Evolutionary conservation across 2,113 vertebrate species (phyloP).

Genomic region (Podarcis cretensis): DNA sequence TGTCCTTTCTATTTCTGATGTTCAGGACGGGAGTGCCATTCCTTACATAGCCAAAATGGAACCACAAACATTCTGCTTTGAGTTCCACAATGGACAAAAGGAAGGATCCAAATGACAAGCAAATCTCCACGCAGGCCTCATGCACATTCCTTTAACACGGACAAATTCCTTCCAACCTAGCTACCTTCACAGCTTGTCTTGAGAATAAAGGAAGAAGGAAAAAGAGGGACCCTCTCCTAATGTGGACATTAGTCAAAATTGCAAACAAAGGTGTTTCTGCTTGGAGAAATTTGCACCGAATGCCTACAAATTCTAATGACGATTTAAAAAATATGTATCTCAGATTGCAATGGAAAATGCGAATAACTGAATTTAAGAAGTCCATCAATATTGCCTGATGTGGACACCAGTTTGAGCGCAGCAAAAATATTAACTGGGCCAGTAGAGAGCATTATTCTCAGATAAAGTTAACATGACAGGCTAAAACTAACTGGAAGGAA

Average conservation of each 20-base stretch:
- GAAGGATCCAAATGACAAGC: background rate
- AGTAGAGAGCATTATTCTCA: background rate
- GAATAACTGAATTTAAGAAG: background rate
- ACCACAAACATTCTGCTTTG: background rate
- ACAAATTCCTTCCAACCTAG: background rate
- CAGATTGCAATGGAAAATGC: too few species aligned
- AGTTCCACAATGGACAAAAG: background rate
- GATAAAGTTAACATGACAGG: background rate
- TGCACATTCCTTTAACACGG: background rate
- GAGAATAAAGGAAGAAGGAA: background rate
- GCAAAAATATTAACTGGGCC: background rate
- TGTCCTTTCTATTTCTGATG: too few species aligned
- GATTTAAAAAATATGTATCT: too few species aligned
- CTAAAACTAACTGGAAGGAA: background rate
- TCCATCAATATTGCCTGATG: background rate
- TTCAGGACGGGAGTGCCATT: too few species aligned
- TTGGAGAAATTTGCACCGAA: too few species aligned
- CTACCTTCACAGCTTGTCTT: background rate
- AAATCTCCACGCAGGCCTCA: background rate
- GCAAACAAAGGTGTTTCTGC: too few species aligned
- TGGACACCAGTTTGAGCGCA: background rate
- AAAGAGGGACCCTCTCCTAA: background rate
- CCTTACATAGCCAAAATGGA: background rate
- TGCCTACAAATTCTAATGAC: too few species aligned
- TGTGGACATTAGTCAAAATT: too few species aligned